Percentiles rank a stretch among this genome's conserved stretches.
Evolutionary conservation across 1,140 invertebrate species (phyloP).

Genomic region (Hetaerina americana): DNA sequence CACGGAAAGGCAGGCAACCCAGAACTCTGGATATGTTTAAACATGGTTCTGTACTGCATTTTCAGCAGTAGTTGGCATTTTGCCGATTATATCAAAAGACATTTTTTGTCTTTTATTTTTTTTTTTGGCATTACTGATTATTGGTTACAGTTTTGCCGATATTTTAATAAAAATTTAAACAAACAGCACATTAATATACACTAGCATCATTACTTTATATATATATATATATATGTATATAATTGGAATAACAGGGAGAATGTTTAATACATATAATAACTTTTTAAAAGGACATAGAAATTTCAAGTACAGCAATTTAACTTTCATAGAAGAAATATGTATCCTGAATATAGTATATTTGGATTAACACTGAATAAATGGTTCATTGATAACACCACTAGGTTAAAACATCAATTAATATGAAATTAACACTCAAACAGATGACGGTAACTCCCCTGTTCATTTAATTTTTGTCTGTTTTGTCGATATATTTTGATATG

Average conservation of each 20-base stretch:
- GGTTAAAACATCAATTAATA: neutral
- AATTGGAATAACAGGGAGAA: neutral
- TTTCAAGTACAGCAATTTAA: neutral
- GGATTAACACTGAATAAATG: neutral
- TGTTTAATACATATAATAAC: neutral
- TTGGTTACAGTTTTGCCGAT: neutral
- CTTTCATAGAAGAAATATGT: neutral
- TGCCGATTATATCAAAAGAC: neutral
- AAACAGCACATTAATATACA: neutral
- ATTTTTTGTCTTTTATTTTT: neutral
- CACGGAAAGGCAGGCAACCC: neutral
- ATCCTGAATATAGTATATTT: neutral
- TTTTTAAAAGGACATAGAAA: neutral
- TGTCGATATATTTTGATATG: neutral
- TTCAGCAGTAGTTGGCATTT: neutral
- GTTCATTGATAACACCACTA: neutral
- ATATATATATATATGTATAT: too few relatives aligned
- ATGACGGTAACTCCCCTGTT: neutral
- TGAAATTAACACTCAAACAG: neutral
- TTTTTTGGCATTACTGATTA: neutral
- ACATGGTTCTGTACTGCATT: neutral
- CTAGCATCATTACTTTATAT: neutral
- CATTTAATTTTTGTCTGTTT: neutral
- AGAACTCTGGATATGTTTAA: neutral
- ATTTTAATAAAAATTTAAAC: neutral